phyloP scores from a whole-genome alignment of 1,140 invertebrate genomes.

The Pteromalus puparum region DNA sequence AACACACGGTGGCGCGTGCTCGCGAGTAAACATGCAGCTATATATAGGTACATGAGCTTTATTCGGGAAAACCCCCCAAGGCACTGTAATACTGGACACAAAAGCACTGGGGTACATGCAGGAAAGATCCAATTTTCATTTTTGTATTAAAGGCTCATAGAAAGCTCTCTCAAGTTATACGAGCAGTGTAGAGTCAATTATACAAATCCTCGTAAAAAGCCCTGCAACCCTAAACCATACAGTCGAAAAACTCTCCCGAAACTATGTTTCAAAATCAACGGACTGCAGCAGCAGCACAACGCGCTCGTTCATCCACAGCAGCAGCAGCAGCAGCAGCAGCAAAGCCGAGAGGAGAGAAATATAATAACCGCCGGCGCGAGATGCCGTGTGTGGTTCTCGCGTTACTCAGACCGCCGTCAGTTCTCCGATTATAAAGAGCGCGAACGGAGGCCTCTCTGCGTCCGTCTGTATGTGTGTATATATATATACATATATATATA shows the following conservation, averaged over 20 bases:
- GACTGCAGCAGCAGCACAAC: neutral
- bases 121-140: too few relatives aligned
- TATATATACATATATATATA: too few relatives aligned
- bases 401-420: slow-evolving; percentile 4
- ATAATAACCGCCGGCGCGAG: neutral
- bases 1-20: neutral
- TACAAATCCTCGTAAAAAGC: too few relatives aligned
- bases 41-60: neutral
- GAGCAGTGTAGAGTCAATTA: too few relatives aligned
- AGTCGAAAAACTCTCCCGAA: neutral
- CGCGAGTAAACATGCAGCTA: neutral
- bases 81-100: neutral
- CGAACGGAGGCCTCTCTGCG: too few relatives aligned
- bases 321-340: neutral
- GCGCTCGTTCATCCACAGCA: neutral
- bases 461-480: too few relatives aligned
- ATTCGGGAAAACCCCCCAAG: neutral
- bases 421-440: neutral
- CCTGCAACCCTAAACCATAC: too few relatives aligned
- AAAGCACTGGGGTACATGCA: too few relatives aligned
- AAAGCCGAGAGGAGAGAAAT: neutral
- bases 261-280: slow-evolving; percentile 31
- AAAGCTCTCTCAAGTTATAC: too few relatives aligned
- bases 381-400: neutral
- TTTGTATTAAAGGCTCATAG: too few relatives aligned